phyloP scores from a whole-genome alignment of 2,797 vertebrate species.

The Acridotheres tristis region DNA sequence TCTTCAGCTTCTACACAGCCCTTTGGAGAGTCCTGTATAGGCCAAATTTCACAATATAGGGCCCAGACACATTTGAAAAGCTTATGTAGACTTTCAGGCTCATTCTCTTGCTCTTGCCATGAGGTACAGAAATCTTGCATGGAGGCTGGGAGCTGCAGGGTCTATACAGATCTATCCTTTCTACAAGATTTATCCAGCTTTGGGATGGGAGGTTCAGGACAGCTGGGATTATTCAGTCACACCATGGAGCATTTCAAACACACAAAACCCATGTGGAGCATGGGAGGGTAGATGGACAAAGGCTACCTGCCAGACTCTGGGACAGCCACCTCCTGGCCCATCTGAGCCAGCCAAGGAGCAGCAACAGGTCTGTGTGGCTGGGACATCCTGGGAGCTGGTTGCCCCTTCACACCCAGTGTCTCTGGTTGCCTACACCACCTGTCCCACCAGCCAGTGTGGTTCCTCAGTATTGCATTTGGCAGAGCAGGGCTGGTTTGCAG shows the following conservation, averaged over 20 bases:
- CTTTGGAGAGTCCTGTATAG: neutral
- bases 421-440: neutral
- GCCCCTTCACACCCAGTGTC: neutral
- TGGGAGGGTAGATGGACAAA: neutral
- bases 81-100: neutral
- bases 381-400: accelerated
- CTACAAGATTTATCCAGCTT: neutral
- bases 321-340: neutral
- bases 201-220: neutral
- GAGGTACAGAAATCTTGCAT: neutral
- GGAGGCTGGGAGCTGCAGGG: neutral
- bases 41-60: neutral
- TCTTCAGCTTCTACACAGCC: neutral
- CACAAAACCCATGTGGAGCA: neutral
- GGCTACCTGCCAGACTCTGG: neutral
- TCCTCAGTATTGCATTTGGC: neutral
- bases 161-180: neutral
- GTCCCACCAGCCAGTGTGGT: neutral
- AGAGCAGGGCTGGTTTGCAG: neutral
- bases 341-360: neutral
- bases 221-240: neutral
- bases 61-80: neutral
- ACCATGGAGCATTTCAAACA: neutral
- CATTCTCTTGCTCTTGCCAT: neutral
- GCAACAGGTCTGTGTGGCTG: neutral